Evolutionary conservation across 2,888 invertebrate species (phyloP).

Genomic region (Thalpophila matura): DNA sequence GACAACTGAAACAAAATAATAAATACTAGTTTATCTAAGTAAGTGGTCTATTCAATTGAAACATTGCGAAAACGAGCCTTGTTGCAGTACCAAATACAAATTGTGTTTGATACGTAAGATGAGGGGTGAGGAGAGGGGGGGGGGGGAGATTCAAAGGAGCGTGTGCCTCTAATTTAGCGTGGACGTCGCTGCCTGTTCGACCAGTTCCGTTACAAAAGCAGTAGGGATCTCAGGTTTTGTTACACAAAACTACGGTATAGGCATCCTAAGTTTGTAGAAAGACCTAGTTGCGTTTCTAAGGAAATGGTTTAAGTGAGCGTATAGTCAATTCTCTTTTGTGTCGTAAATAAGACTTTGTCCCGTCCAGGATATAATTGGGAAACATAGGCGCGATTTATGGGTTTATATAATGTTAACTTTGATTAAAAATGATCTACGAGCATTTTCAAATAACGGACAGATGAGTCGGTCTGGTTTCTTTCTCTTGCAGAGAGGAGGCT

Average conservation of each 20-base stretch:
- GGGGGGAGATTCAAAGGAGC: constrained; percentile 78
- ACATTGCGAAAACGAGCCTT: constrained; percentile 84
- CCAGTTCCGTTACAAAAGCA: constrained; percentile 82
- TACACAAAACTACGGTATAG: constrained; percentile 52
- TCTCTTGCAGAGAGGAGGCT: too few relatives aligned
- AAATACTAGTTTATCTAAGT: constrained; percentile 76
- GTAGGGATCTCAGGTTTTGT: constrained; percentile 72
- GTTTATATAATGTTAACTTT: too few relatives aligned
- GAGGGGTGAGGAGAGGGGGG: constrained; percentile 56
- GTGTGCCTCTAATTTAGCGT: constrained; percentile 70
- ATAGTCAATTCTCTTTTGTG: background rate
- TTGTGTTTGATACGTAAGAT: constrained; percentile 75
- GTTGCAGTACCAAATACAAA: constrained; percentile 86
- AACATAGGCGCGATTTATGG: too few relatives aligned
- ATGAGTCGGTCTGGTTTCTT: too few relatives aligned
- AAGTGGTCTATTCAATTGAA: constrained; percentile 81
- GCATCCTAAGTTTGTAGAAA: constrained; percentile 24
- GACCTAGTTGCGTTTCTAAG: constrained; percentile 32
- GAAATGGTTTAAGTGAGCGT: constrained; percentile 5
- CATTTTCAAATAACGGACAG: too few relatives aligned
- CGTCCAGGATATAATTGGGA: too few relatives aligned
- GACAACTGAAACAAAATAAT: constrained; percentile 74
- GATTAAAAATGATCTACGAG: too few relatives aligned
- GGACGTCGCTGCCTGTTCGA: constrained; percentile 74
- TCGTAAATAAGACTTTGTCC: background rate